Conservation (phyloP, 2,888 invertebrate genomes). For the Leptarthrus brevirostris region DNA sequence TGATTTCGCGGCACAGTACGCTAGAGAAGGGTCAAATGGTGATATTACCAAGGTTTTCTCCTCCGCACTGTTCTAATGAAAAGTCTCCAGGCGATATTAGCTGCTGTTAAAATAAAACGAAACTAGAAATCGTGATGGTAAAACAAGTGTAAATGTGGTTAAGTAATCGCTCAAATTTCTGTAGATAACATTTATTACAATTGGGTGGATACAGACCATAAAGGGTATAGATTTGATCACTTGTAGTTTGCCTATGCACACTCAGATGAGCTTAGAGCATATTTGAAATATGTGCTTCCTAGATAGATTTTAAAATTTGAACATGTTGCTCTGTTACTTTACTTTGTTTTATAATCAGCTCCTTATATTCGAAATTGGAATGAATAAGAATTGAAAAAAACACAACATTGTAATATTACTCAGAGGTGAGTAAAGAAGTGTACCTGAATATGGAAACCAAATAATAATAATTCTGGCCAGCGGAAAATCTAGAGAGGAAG, state of each 20-base stretch:
- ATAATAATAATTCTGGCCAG: too few species aligned
- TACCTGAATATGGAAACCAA: too few species aligned
- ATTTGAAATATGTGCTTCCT: conserved; percentile 14
- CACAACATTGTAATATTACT: too few species aligned
- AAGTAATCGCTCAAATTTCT: conserved; percentile 42
- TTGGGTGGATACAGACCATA: conserved; percentile 2
- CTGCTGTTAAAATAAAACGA: not conserved
- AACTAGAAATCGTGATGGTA: conserved; percentile 39
- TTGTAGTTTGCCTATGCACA: not conserved
- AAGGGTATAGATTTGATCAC: conserved; percentile 16
- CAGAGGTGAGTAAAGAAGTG: too few species aligned
- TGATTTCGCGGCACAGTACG: conserved; percentile 2
- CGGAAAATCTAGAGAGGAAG: too few species aligned
- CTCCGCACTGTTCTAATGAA: not conserved
- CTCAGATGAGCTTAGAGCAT: too few species aligned
- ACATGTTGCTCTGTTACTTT: too few species aligned
- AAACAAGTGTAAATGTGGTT: conserved; percentile 47
- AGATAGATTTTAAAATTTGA: conserved; percentile 5
- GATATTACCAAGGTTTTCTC: conserved; percentile 10
- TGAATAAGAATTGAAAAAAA: too few species aligned
- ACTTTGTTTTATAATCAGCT: too few species aligned
- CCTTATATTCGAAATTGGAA: too few species aligned
- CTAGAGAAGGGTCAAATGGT: conserved; percentile 14
- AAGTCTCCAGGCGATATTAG: not conserved
- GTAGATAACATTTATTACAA: conserved; percentile 33